phyloP scores from a whole-genome alignment of 2,797 vertebrate genomes.

The Anisognathus igniventris region DNA sequence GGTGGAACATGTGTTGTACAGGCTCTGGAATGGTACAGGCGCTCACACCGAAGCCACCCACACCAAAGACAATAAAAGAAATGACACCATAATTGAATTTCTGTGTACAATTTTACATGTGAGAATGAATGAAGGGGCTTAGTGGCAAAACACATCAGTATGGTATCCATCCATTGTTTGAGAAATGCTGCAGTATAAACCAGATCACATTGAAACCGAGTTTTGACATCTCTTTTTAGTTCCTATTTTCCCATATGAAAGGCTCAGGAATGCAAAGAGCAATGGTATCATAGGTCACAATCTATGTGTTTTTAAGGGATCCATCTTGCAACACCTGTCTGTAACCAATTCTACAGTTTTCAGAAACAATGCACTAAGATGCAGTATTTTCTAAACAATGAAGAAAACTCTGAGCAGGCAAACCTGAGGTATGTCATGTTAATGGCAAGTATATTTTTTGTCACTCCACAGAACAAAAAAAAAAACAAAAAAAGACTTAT shows the following conservation, averaged over 20 bases:
- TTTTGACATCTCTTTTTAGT: not conserved
- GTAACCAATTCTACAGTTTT: not conserved
- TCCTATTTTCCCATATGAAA: not conserved
- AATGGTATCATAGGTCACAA: not conserved
- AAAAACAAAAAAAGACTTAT: not conserved
- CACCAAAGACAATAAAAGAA: not conserved
- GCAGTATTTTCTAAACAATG: not conserved
- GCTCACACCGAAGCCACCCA: not conserved
- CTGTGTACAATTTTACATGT: not conserved
- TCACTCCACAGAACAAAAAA: not conserved
- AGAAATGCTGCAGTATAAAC: not conserved
- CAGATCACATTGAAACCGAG: not conserved
- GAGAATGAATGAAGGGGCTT: not conserved
- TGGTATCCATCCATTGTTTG: not conserved
- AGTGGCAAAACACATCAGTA: not conserved
- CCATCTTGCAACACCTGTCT: not conserved
- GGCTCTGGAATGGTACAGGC: not conserved
- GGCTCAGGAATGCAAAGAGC: not conserved
- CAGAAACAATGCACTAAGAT: not conserved
- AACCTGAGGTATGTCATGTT: not conserved
- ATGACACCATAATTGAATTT: not conserved
- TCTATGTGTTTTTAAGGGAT: not conserved
- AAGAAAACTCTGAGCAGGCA: not conserved
- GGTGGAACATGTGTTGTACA: not conserved
- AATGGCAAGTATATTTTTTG: not conserved